These are phyloP conservation scores for Drosophila parvula DNA, from an alignment of 1,140 invertebrate species.

Conservation along the genomic window DNA sequence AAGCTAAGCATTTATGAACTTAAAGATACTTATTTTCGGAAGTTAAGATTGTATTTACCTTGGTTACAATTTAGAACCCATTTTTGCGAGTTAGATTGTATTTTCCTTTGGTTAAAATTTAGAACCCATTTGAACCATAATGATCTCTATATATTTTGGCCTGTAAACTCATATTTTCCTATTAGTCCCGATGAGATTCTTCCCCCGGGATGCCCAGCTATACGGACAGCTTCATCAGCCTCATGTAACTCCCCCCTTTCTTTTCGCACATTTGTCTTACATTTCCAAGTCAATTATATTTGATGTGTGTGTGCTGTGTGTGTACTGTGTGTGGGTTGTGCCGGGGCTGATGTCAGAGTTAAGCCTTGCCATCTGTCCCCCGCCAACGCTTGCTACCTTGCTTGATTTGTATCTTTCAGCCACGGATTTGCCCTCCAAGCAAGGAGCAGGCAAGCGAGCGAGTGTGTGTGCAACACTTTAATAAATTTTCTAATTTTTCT, in stretches of 20 bases:
- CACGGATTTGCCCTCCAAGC: slow-evolving; percentile 14
- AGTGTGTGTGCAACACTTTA: slow-evolving; percentile 54
- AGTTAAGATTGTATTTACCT: background rate
- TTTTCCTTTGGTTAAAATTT: background rate
- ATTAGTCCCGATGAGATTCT: background rate
- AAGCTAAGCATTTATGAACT: too few relatives aligned
- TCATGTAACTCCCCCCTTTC: background rate
- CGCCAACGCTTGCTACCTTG: background rate
- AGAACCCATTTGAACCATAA: too few relatives aligned
- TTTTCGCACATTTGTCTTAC: slow-evolving; percentile 69
- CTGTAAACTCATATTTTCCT: background rate
- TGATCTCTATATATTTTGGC: too few relatives aligned
- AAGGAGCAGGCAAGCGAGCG: background rate
- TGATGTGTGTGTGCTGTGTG: slow-evolving; percentile 44
- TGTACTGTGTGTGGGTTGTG: background rate
- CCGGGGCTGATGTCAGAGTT: slow-evolving; percentile 9
- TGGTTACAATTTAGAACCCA: too few relatives aligned
- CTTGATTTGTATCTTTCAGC: slow-evolving; percentile 18
- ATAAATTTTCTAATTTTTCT: slow-evolving; percentile 79
- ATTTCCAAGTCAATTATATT: slow-evolving; percentile 76
- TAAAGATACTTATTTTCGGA: too few relatives aligned
- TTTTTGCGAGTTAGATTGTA: background rate
- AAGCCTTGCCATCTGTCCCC: slow-evolving; percentile 30
- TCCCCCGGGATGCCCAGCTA: background rate
- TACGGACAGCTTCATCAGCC: slow-evolving; percentile 10